These are phyloP conservation scores for Paramuricea clavata DNA, from an alignment of 92 coral and sea anemone species.

Conservation along the genomic window DNA sequence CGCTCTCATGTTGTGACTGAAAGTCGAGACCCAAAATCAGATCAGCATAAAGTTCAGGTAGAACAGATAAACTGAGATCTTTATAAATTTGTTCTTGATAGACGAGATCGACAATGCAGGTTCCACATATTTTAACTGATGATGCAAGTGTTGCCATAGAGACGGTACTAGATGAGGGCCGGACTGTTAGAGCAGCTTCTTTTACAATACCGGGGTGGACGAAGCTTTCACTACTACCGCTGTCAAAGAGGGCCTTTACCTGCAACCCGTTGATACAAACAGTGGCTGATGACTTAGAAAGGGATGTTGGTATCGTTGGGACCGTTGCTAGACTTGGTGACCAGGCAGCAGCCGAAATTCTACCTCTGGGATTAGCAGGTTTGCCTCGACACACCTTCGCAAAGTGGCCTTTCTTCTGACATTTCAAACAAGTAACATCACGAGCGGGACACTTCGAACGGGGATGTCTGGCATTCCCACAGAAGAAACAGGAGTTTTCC, in stretches of 20 bases:
- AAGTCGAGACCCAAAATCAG: slow-evolving; percentile 43
- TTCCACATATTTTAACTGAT: slow-evolving; percentile 27
- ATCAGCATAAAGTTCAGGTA: slow-evolving; percentile 63
- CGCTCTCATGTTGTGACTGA: slow-evolving; percentile 46
- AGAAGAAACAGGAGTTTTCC: slow-evolving; percentile 69
- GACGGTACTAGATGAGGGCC: slow-evolving; percentile 49
- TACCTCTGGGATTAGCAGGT: not conserved
- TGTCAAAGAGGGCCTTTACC: slow-evolving; percentile 23
- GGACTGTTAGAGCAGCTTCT: too few relatives aligned
- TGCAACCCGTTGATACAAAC: slow-evolving; percentile 32
- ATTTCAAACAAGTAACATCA: slow-evolving; percentile 62
- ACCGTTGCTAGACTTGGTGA: too few relatives aligned
- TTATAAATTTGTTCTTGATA: slow-evolving; percentile 46
- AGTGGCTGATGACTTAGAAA: slow-evolving; percentile 51
- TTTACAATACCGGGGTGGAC: too few relatives aligned
- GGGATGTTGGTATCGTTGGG: slow-evolving; percentile 38
- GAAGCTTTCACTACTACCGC: too few relatives aligned
- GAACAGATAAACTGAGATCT: slow-evolving; percentile 43
- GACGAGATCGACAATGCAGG: too few relatives aligned
- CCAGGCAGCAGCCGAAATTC: slow-evolving; percentile 73
- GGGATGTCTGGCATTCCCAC: slow-evolving; percentile 67
- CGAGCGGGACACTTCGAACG: slow-evolving; percentile 66
- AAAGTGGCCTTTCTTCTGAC: too few relatives aligned
- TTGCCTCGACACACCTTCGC: not conserved
- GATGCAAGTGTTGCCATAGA: slow-evolving; percentile 68